Base-by-base conservation (phyloP, 2,888 invertebrate species). In the Suillia variegata region DNA sequence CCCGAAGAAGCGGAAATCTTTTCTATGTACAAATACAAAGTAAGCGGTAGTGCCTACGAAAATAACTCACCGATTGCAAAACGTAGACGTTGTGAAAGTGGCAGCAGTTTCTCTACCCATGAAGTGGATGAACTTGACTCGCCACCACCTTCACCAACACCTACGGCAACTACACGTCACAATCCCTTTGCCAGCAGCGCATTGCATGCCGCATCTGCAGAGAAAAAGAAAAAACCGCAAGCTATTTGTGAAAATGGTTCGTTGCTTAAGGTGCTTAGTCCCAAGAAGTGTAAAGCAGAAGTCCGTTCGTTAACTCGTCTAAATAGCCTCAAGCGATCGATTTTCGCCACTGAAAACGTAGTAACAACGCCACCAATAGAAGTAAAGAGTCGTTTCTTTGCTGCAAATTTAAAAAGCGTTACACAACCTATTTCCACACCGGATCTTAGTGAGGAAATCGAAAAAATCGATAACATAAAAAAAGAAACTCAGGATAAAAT, bases 351-450 rank as follows among this genome's bases (percentile, higher is more conserved):
- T 48, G 64, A 51, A n/a, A n/a, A n/a, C 68, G 34, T 62, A 66
- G 17, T 38, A 50, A 52, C 51, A 62, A 17, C 54, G 61, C 17
- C 22, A 20, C 45, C 34, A 82, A 70, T 69, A 8, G 76, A 85
- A n/a, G 84, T 88, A 2, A 85, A 86, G 68, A 88, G 88, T 69
- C 85, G 86, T 57, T 88, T 87, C 74, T 88, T 88, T 69, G 75
- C 75, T 59, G 59, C 75, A 1, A 75, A 76, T 50, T 53, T 69
- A 63, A 66, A 26, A 55, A 54, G 18, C 49, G 22, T 6, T 52
- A 21, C 49, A 33, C 49, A 56, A 3, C 34, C 22, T 18, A 26
- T 21, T 33, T 18, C 38, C 33, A 6, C 54, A 38, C 59, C 56
- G 22, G 67, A 67, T 58, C 59, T 73, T 6, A 52, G 61, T 0